Evolutionary conservation across 2,888 invertebrate species (phyloP).

Genomic region (Amitus sp.): DNA sequence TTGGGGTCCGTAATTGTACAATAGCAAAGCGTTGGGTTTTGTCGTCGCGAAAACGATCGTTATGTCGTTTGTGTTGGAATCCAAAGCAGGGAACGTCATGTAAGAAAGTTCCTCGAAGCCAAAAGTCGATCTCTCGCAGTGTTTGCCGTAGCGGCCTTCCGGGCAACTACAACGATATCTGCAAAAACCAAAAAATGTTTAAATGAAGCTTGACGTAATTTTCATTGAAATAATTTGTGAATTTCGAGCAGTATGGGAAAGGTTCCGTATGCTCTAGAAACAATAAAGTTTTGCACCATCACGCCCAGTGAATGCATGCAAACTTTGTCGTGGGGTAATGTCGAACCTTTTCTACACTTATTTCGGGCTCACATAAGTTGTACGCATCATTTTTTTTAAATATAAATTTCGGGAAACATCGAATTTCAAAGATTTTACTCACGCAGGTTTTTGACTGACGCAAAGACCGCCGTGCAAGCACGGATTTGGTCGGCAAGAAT

Average conservation of each 20-base stretch:
- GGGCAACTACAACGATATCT: conserved; percentile 74
- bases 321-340: no score
- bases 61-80: conserved; percentile 90
- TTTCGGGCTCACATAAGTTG: no score
- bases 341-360: no score
- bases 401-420: no score
- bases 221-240: no score
- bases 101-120: conserved; percentile 91
- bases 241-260: no score
- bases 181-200: conserved; percentile 3
- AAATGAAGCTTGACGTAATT: not conserved
- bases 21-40: conserved; percentile 84
- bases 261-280: no score
- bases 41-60: conserved; percentile 91
- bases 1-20: conserved; percentile 91
- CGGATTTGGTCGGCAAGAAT: conserved; percentile 93
- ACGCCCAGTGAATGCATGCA: no score
- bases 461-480: conserved; percentile 91
- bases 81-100: conserved; percentile 87
- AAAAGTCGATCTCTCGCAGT: conserved; percentile 90
- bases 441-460: conserved; percentile 80
- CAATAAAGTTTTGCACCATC: no score
- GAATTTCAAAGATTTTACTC: not conserved
- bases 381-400: no score
- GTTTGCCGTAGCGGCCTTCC: conserved; percentile 88